phyloP scores from a whole-genome alignment of 1,140 invertebrate genomes.

The Mamestra configurata region DNA sequence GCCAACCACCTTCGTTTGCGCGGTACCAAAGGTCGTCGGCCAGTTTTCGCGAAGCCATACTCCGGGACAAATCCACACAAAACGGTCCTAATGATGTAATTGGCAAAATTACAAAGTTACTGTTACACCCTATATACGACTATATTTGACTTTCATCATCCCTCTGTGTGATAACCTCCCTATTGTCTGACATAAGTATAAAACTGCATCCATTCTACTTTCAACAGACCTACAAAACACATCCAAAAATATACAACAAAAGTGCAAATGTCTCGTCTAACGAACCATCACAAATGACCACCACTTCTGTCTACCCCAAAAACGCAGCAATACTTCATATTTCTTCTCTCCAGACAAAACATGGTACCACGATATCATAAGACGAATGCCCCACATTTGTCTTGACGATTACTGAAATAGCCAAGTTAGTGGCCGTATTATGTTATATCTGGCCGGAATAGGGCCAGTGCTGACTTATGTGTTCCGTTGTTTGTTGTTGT shows the following conservation, averaged over 20 bases:
- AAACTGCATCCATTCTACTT: no score
- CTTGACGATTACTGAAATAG: constrained; percentile 49
- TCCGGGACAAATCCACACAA: no score
- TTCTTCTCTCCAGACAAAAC: constrained; percentile 23
- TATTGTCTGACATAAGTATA: no score
- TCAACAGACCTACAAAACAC: background rate
- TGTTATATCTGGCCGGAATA: constrained; percentile 26
- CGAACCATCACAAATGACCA: background rate
- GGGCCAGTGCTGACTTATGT: background rate
- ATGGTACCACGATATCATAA: constrained; percentile 33
- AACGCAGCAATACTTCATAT: constrained; percentile 32
- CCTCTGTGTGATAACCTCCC: no score
- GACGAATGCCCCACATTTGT: constrained; percentile 37
- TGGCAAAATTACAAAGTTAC: no score
- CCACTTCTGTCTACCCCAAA: constrained; percentile 1
- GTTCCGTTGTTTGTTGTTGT: constrained; percentile 24
- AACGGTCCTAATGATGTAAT: no score
- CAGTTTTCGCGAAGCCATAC: no score
- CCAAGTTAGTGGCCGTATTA: constrained; percentile 43
- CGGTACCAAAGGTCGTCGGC: no score
- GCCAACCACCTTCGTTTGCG: no score
- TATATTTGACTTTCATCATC: no score
- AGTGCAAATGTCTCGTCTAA: background rate
- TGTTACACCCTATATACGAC: no score
- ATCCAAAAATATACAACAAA: background rate